These are phyloP conservation scores for Promerops cafer DNA, from an alignment of 2,113 vertebrate genomes.

Conservation along the genomic window DNA sequence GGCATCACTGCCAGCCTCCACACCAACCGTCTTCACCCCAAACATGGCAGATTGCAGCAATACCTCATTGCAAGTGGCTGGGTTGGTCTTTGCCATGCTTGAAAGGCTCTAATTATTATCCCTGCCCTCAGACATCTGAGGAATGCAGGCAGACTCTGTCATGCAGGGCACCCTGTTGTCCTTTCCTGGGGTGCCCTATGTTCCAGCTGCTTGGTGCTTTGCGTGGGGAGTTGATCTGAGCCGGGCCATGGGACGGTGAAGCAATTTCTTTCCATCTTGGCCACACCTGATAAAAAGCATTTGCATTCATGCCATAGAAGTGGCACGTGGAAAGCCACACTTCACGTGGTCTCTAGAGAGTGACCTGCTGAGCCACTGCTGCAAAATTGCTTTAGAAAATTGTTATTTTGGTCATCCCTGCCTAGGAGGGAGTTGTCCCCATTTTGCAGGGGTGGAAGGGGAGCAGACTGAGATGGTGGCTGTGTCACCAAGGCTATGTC, in stretches of 20 bases:
- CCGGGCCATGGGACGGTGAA: neutral
- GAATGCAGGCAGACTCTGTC: neutral
- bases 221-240: neutral
- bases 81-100: neutral
- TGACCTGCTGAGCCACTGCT: neutral
- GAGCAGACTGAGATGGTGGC: neutral
- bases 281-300: neutral
- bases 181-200: neutral
- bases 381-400: neutral
- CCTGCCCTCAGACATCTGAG: neutral
- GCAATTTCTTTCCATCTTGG: neutral
- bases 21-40: fast-evolving
- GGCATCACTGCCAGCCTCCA: neutral
- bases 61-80: neutral
- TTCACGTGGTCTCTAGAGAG: neutral
- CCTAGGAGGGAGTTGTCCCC: neutral
- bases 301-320: fast-evolving
- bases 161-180: neutral
- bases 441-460: neutral
- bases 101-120: constrained; percentile 8
- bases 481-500: neutral
- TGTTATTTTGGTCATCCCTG: neutral
- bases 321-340: neutral
- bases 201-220: neutral
- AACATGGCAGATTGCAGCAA: neutral